Evolutionary conservation across 1,140 invertebrate genomes (phyloP).

Genomic region (Brachionus paranguensis): DNA sequence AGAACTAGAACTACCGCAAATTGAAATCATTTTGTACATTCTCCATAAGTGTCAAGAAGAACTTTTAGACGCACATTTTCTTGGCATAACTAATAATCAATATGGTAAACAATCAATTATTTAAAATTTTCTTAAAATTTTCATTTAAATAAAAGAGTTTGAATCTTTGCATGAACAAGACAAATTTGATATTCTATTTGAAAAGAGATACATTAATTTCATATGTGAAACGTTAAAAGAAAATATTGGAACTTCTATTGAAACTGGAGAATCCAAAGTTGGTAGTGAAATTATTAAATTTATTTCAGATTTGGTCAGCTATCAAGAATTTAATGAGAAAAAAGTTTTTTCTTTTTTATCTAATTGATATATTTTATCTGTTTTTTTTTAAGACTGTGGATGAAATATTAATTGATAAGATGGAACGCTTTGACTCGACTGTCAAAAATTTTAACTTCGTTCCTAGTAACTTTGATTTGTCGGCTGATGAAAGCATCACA

Average conservation of each 20-base stretch:
- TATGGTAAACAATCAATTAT: not conserved
- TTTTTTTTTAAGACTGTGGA: not conserved
- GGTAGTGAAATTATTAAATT: not conserved
- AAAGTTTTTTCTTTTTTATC: not conserved
- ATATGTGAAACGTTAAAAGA: slow-evolving; percentile 3
- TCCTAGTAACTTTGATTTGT: not conserved
- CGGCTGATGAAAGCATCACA: not conserved
- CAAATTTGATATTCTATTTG: slow-evolving; percentile 30
- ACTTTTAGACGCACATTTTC: slow-evolving; percentile 12
- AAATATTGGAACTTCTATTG: not conserved
- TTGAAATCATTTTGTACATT: not conserved
- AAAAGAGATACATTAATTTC: slow-evolving; percentile 29
- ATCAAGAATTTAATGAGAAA: not conserved
- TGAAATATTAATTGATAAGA: not conserved
- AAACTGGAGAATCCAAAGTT: not conserved
- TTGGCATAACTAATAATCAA: not conserved
- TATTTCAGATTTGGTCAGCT: not conserved
- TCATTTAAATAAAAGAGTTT: slow-evolving; percentile 1
- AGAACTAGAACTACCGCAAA: not conserved
- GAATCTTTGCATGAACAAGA: slow-evolving; percentile 1
- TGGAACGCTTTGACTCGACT: not conserved
- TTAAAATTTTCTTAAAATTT: not conserved
- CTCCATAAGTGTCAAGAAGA: slow-evolving; percentile 32
- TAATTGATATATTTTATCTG: not conserved
- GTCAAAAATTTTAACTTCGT: not conserved